A percentile compares a stretch with the other conserved stretches of the same genome.
These are phyloP conservation scores for Drosophila tanythrix DNA, from an alignment of 2,888 invertebrate species.

Conservation along the genomic window DNA sequence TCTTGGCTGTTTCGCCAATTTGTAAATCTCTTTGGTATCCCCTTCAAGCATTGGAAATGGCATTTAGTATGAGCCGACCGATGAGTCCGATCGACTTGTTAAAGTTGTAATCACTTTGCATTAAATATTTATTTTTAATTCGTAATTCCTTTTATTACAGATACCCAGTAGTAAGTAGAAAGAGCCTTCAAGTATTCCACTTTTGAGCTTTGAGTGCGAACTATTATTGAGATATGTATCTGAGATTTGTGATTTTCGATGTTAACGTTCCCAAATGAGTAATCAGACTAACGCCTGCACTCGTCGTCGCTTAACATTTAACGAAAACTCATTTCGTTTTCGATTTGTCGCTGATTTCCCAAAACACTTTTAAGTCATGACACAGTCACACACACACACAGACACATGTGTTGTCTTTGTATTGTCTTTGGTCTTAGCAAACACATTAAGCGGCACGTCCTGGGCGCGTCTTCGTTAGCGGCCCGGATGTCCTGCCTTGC, in stretches of 20 bases:
- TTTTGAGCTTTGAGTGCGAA: neutral
- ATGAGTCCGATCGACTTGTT: constrained; percentile 30
- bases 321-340: constrained; percentile 66
- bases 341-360: constrained; percentile 75
- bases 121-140: constrained; percentile 58
- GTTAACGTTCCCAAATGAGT: constrained; percentile 65
- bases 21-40: constrained; percentile 57
- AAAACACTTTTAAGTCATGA: constrained; percentile 55
- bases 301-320: constrained; percentile 32
- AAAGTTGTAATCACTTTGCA: constrained; percentile 39
- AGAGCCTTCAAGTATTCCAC: neutral
- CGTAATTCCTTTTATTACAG: constrained; percentile 15
- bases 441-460: constrained; percentile 68
- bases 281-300: constrained; percentile 50
- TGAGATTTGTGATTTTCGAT: constrained; percentile 6
- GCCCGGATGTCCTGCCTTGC: constrained; percentile 57
- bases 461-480: constrained; percentile 52
- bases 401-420: neutral
- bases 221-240: constrained; percentile 7
- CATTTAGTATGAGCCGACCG: constrained; percentile 21
- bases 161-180: constrained; percentile 2
- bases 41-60: constrained; percentile 16
- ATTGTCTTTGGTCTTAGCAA: constrained; percentile 55
- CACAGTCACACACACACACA: constrained; percentile 13
- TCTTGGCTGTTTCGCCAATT: constrained; percentile 61